Evolutionary conservation across 2,888 invertebrate genomes (phyloP), one percentile per base, ranked within the genome.

Genomic region (Cheilosia variabilis): DNA sequence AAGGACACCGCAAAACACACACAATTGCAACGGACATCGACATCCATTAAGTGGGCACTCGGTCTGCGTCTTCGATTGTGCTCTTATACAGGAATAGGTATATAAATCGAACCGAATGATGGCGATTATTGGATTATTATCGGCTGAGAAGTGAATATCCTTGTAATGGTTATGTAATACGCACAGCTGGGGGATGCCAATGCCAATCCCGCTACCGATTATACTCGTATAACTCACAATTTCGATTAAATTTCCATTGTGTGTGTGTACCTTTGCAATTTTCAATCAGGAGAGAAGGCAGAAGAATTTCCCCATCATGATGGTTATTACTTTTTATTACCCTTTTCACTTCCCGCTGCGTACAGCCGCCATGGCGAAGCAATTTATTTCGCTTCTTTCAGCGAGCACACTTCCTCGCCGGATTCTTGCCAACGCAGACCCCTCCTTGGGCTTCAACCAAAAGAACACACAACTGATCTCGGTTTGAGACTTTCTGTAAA

Each of bases 161-260:
- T 60, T 68, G 76, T 68, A 43, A 66, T 53, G 52, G 52, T 60
- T 60, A 17, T 60, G 58, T 52, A 45, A 60, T 68, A 60, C 52
- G 68, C 75, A 76, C 65, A 68, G 60, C 68, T 60, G 45, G 24
- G 58, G 15, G 41, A 50, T 60, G 41, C 19, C 15, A 24, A 37
- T 13, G 37, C 27, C 6, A 27, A 27, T 27, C 27, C 7, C 27
- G 27, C 6, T 27, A 6, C 27, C 27, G 27, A 27, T 6, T 6
- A 27, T 1, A 27, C 7, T 7, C 13, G 45, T 47, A 57, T 65
- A 58, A 66, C 22, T 58, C 68, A 43, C 53, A 50, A 65, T 57
- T 66, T 69, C 65, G 65, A 75, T 65, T 65, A 65, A 75, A 57
- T 75, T 65, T 75, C 65, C 75, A 75, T 75, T 65, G 19, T 72